Conservation (phyloP, 2,113 vertebrate species). For the Burhinus bistriatus region DNA sequence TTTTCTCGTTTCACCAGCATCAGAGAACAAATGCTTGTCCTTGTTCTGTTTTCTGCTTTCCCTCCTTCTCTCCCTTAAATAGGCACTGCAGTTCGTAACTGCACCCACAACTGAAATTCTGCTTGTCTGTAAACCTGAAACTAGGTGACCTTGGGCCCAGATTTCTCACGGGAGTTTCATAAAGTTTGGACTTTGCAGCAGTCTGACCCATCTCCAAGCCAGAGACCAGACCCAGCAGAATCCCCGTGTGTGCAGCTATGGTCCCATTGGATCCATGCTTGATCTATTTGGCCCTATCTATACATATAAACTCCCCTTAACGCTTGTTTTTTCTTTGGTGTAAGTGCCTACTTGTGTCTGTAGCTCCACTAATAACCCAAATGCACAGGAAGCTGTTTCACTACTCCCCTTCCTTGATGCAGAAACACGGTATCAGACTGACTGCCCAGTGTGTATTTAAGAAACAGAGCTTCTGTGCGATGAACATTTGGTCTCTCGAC, state of each 20-base stretch:
- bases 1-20: not conserved
- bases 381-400: not conserved
- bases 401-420: not conserved
- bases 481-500: not conserved
- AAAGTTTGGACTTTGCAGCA: not conserved
- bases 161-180: not conserved
- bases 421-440: not conserved
- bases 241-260: not conserved
- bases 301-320: not conserved
- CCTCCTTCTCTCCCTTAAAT: not conserved
- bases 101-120: not conserved
- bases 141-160: not conserved
- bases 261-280: not conserved
- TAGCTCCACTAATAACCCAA: not conserved
- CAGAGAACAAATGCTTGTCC: not conserved
- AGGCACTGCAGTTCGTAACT: not conserved
- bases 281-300: accelerated
- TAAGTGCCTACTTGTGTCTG: not conserved
- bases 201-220: not conserved
- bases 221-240: not conserved
- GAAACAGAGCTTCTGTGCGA: not conserved
- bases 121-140: not conserved
- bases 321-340: not conserved
- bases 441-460: not conserved
- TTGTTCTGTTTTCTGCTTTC: not conserved